phyloP scores from a whole-genome alignment of 2,888 invertebrate species.

The Celastrina argiolus region DNA sequence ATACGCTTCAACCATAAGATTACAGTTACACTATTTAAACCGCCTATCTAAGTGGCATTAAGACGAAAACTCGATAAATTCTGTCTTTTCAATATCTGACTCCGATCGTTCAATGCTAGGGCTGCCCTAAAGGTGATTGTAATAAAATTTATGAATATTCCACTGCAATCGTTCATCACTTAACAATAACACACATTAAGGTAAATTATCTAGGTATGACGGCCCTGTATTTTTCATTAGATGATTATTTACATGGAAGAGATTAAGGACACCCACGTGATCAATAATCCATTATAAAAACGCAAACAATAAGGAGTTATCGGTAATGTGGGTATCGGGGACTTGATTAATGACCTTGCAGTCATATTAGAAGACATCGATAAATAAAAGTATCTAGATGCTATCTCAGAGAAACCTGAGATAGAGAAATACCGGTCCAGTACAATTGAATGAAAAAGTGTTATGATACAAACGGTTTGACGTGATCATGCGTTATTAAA shows the following conservation, averaged over 20 bases:
- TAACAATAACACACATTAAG: not conserved
- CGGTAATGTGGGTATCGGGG: slow-evolving; percentile 37
- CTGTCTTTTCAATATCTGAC: slow-evolving; percentile 67
- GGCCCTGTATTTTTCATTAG: slow-evolving; percentile 49
- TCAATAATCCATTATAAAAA: slow-evolving; percentile 76
- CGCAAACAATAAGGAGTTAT: slow-evolving; percentile 73
- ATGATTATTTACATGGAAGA: slow-evolving; percentile 56
- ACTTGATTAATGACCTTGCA: slow-evolving; percentile 18
- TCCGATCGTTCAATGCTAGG: slow-evolving; percentile 55
- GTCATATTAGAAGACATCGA: slow-evolving; percentile 18
- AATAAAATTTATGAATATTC: slow-evolving; percentile 21
- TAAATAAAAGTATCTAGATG: slow-evolving; percentile 22
- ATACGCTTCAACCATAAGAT: slow-evolving; percentile 49
- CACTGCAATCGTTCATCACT: slow-evolving; percentile 5
- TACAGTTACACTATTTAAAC: slow-evolving; percentile 62
- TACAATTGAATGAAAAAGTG: slow-evolving; percentile 20
- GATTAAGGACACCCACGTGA: slow-evolving; percentile 75
- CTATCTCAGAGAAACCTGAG: slow-evolving; percentile 26
- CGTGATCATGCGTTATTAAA: not conserved
- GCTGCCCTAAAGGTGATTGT: slow-evolving; percentile 17
- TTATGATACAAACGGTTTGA: not conserved
- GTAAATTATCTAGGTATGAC: slow-evolving; percentile 8
- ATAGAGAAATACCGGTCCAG: slow-evolving; percentile 15
- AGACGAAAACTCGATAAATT: slow-evolving; percentile 58
- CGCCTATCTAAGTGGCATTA: slow-evolving; percentile 64